phyloP scores from a whole-genome alignment of 2,797 vertebrate species.

The Thunnus albacares region DNA sequence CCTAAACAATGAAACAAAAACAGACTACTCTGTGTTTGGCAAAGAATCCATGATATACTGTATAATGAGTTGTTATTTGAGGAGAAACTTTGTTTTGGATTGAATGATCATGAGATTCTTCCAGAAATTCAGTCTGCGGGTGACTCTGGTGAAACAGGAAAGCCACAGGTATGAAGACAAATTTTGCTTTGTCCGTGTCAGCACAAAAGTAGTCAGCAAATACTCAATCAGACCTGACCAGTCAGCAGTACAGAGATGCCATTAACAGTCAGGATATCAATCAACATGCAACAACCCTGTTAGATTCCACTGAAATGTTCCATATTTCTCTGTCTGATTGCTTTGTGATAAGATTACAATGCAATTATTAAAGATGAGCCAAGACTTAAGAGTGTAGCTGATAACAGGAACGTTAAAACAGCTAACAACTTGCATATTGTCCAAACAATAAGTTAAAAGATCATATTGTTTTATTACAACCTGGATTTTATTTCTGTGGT shows the following conservation, averaged over 20 bases:
- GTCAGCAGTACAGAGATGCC: not conserved
- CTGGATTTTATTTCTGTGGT: not conserved
- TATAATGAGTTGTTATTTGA: slow-evolving; percentile 4
- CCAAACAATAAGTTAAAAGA: not conserved
- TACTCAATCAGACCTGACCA: not conserved
- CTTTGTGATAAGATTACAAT: not conserved
- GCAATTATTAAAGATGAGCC: not conserved
- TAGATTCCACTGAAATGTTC: not conserved
- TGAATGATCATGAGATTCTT: not conserved
- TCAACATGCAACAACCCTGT: not conserved
- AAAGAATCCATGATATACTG: not conserved
- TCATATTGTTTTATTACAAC: not conserved
- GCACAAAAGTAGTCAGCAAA: slow-evolving; percentile 1
- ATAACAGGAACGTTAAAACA: not conserved
- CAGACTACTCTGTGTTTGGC: not conserved
- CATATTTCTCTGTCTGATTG: not conserved
- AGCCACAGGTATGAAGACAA: not conserved
- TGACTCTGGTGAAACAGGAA: not conserved
- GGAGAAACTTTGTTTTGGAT: slow-evolving; percentile 18
- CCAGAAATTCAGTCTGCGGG: not conserved
- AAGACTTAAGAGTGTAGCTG: not conserved
- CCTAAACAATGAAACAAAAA: not conserved
- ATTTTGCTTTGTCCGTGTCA: not conserved
- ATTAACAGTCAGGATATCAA: slow-evolving; percentile 8
- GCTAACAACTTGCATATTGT: not conserved